Evolutionary conservation across 2,888 invertebrate species (phyloP).

Genomic region (Tubiluchus corallicola): DNA sequence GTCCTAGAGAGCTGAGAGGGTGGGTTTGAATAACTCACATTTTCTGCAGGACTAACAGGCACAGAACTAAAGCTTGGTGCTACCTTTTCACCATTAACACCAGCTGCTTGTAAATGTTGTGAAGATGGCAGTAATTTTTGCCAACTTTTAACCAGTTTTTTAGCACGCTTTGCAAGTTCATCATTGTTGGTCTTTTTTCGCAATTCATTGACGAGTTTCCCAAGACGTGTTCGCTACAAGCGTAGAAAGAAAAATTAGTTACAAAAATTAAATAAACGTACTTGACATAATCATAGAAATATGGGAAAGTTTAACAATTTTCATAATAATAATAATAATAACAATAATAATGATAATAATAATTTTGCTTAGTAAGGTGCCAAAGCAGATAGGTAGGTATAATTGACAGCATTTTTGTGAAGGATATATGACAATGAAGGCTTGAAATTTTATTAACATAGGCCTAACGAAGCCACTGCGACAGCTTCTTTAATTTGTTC

Average conservation of each 20-base stretch:
- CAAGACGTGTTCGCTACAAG: slow-evolving; percentile 72
- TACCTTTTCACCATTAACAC: slow-evolving; percentile 21
- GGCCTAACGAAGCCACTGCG: no score
- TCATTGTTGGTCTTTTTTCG: slow-evolving; percentile 67
- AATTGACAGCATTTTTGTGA: no score
- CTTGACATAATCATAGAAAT: not conserved
- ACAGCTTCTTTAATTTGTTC: no score
- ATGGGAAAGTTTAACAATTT: not conserved
- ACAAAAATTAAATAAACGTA: slow-evolving; percentile 6
- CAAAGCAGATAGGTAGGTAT: no score
- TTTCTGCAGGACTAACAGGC: slow-evolving; percentile 15
- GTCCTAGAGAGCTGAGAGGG: slow-evolving; percentile 15
- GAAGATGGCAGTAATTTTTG: slow-evolving; percentile 46
- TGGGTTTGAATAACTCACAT: not conserved
- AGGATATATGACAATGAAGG: no score
- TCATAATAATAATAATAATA: slow-evolving; percentile 4
- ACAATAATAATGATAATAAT: no score
- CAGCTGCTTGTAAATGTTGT: slow-evolving; percentile 2
- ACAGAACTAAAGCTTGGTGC: slow-evolving; percentile 13
- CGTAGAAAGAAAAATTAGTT: no score
- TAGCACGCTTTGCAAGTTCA: slow-evolving; percentile 65
- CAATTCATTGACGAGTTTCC: slow-evolving; percentile 77
- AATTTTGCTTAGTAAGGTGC: no score
- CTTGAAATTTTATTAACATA: no score
- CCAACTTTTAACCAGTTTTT: slow-evolving; percentile 80